Percentiles rank a stretch among this genome's conserved stretches.
phyloP scores from a whole-genome alignment of 2,888 invertebrate species.

The Eupithecia centaureata region DNA sequence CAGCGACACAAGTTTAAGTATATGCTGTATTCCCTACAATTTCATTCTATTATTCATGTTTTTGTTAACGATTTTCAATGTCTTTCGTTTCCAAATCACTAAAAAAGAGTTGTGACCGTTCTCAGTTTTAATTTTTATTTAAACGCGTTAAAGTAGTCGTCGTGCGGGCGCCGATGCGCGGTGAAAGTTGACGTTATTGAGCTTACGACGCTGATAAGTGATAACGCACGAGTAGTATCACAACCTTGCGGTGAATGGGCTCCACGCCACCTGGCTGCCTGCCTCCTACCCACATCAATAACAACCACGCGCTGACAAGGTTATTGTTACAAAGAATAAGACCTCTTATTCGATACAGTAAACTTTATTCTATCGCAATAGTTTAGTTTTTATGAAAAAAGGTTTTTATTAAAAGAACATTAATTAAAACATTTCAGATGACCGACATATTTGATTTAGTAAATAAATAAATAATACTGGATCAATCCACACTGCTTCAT shows the following conservation, averaged over 20 bases:
- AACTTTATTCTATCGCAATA: not conserved
- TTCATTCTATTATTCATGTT: too few species aligned
- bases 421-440: not conserved
- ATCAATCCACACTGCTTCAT: too few species aligned
- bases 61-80: not conserved
- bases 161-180: slow-evolving; percentile 23
- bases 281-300: not conserved
- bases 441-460: not conserved
- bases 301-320: not conserved
- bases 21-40: not conserved
- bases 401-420: too few species aligned
- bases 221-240: not conserved
- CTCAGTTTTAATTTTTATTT: not conserved
- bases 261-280: not conserved
- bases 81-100: not conserved
- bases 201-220: not conserved
- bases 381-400: too few species aligned
- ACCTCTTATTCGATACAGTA: too few species aligned
- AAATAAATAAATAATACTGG: not conserved
- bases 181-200: slow-evolving; percentile 40
- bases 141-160: not conserved
- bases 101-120: not conserved
- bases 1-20: not conserved
- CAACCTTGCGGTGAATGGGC: slow-evolving; percentile 21
- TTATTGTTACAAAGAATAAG: not conserved